Base-by-base conservation (phyloP, 2,113 vertebrate species). In the Anser brachyrhynchus region DNA sequence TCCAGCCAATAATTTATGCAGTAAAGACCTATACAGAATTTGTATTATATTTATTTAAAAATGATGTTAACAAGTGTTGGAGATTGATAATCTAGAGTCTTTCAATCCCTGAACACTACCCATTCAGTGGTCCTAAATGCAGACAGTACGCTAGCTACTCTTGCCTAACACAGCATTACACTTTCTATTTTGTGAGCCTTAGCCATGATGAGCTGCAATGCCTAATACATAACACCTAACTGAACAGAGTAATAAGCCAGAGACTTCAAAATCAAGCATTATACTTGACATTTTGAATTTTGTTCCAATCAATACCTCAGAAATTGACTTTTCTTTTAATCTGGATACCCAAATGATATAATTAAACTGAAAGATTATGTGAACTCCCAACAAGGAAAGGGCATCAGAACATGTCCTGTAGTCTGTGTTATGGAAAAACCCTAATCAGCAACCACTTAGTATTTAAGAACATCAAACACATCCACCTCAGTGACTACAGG, bases 251-350 rank as follows among this genome's bases (percentile, higher is more conserved):
- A 92, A 85, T 79, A 92, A 94, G 25, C 28, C 49, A 66, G 58
- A 66, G 58, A 82, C 20, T 95, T 76, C 51, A 83, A 72, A 74
- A 91, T 85, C 71, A 85, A 79, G 44, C 33, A 87, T 87, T 69
- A 76, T 54, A 62, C 62, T 76, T 79, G 74, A 92, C 71, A 87
- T 93, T 95, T 91, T 51, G 64, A 87, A 79, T 95, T 91, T 81
- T 66, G 7, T 82, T 92, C 41, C 35, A 85, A 92, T 94, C 87
- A 76, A 88, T 91, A 83, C 20, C 62, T 83, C 64, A 87, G 66
- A 83, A 87, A 94, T 58, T 58, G 84, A 94, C 89, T 82, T 84
- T 91, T 91, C 26, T 87, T 59, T 87, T 83, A 91, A 85, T 84
- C 58, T n/a, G 52, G 66, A 79, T 79, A 87, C 67, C 49, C 62